Conservation (phyloP, 2,113 vertebrate species). For the Forbesichthys papilliferus region DNA sequence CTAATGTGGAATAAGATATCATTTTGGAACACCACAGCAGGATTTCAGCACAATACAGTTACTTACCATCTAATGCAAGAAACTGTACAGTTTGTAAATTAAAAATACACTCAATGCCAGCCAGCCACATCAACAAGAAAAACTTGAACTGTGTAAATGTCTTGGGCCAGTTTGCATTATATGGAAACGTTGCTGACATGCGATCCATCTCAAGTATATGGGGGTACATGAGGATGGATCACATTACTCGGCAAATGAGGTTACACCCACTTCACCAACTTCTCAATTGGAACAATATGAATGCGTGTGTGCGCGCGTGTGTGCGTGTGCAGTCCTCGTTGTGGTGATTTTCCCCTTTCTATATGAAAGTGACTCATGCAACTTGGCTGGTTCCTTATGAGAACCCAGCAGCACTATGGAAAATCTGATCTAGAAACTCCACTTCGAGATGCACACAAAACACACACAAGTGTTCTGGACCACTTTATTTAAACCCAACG, state of each 20-base stretch:
- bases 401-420: slow-evolving; percentile 56
- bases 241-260: slow-evolving; percentile 45
- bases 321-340: slow-evolving; percentile 50
- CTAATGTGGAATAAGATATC: too few species aligned
- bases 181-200: slow-evolving; percentile 13
- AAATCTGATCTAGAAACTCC: slow-evolving; percentile 58
- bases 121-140: slow-evolving; percentile 25
- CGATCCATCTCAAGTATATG: background rate
- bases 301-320: slow-evolving; percentile 3
- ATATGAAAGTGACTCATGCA: slow-evolving; percentile 61
- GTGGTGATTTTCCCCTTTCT: slow-evolving; percentile 56
- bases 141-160: slow-evolving; percentile 14
- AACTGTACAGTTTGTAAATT: background rate
- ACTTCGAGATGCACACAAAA: slow-evolving; percentile 5
- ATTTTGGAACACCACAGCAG: too few species aligned
- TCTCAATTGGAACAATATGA: slow-evolving; percentile 19
- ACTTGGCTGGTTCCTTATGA: slow-evolving; percentile 40
- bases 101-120: slow-evolving; percentile 1
- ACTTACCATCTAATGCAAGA: background rate
- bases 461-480: slow-evolving; percentile 35
- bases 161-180: slow-evolving; percentile 21
- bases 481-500: slow-evolving; percentile 35
- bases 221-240: slow-evolving; percentile 29
- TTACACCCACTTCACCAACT: slow-evolving; percentile 16
- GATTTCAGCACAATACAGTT: too few species aligned